A percentile compares a stretch with the other conserved stretches of the same genome.
Evolutionary conservation across 2,888 invertebrate species (phyloP).

Genomic region (Spialia ferax): DNA sequence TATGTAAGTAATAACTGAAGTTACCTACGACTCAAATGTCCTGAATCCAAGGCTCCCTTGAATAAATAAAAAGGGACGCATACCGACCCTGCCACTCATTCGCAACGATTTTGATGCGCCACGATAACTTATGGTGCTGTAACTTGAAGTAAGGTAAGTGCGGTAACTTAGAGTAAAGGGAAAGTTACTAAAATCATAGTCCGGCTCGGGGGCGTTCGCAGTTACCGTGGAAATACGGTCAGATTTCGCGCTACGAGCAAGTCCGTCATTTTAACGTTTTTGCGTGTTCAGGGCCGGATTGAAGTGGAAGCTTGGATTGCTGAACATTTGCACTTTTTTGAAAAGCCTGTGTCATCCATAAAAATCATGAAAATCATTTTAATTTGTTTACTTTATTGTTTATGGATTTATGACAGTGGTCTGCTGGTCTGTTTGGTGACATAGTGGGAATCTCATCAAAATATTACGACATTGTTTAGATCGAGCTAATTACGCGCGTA

Average conservation of each 20-base stretch:
- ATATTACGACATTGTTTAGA: too few species aligned
- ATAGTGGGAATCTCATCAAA: too few species aligned
- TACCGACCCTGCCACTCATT: constrained; percentile 16
- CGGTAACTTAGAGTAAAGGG: constrained; percentile 26
- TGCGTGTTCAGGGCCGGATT: constrained; percentile 55
- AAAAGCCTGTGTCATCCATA: too few species aligned
- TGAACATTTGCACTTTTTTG: too few species aligned
- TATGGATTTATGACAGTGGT: too few species aligned
- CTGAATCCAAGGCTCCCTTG: not conserved
- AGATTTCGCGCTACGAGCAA: constrained; percentile 51
- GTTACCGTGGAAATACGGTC: constrained; percentile 33
- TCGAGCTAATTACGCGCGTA: too few species aligned
- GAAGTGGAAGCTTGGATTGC: not conserved
- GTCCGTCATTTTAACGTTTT: constrained; percentile 66
- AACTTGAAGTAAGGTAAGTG: constrained; percentile 45
- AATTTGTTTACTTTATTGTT: too few species aligned
- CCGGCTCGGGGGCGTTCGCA: constrained; percentile 11
- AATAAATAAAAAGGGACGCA: constrained; percentile 32
- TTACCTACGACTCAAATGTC: constrained; percentile 6
- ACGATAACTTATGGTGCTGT: constrained; percentile 20
- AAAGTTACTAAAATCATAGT: constrained; percentile 44
- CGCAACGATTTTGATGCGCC: constrained; percentile 1
- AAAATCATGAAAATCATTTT: too few species aligned
- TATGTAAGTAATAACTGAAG: not conserved
- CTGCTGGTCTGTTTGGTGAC: too few species aligned